Evolutionary conservation across 2,888 invertebrate species (phyloP).

Genomic region (Helobdella robusta): DNA sequence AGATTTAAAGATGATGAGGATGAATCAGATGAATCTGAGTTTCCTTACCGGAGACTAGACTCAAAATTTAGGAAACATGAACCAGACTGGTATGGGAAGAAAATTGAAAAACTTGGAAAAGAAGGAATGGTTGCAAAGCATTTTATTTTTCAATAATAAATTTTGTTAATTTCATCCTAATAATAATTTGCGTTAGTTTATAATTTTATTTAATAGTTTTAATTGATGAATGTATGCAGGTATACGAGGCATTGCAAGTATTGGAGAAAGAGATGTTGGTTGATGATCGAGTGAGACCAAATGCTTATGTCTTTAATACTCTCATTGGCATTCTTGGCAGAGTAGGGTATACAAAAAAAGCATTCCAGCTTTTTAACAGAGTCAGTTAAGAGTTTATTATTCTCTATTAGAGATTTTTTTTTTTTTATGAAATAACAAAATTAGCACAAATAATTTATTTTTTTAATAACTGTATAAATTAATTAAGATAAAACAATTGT

Average conservation of each 20-base stretch:
- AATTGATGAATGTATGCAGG: too few species aligned
- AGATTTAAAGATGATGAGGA: constrained; percentile 29
- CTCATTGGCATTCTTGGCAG: constrained; percentile 73
- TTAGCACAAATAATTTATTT: not conserved
- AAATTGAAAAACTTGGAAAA: constrained; percentile 38
- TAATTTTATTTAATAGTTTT: too few species aligned
- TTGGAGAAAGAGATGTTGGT: constrained; percentile 65
- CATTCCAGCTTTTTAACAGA: constrained; percentile 69
- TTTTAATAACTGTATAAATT: not conserved
- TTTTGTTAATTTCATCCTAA: too few species aligned
- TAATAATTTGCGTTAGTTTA: too few species aligned
- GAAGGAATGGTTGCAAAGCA: constrained; percentile 34
- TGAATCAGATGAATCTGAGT: constrained; percentile 28
- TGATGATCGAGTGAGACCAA: constrained; percentile 68
- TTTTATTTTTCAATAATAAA: not conserved
- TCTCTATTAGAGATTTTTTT: not conserved
- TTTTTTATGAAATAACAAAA: not conserved
- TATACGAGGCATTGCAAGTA: constrained; percentile 66
- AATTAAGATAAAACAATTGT: not conserved
- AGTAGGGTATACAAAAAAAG: constrained; percentile 74
- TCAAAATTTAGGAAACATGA: constrained; percentile 31
- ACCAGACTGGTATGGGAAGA: constrained; percentile 40
- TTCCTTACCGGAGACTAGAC: constrained; percentile 26
- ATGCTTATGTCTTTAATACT: constrained; percentile 66
- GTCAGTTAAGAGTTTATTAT: not conserved